A percentile compares a stretch with the other conserved stretches of the same genome.
phyloP scores from a whole-genome alignment of 2,888 invertebrate genomes.

The Ophraella communa region DNA sequence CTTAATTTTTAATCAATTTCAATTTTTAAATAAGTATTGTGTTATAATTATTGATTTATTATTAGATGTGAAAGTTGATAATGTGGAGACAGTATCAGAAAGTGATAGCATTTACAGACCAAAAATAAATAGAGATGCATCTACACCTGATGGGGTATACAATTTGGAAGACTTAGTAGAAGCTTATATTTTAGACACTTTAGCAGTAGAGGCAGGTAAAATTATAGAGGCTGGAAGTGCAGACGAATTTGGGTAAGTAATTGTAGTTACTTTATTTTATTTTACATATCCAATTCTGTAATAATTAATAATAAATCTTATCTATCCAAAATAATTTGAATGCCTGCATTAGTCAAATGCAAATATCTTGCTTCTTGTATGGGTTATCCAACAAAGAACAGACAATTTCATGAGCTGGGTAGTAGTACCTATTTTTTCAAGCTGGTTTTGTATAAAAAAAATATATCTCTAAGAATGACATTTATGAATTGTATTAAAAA shows the following conservation, averaged over 20 bases:
- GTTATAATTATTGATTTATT: slow-evolving; percentile 13
- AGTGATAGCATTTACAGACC: slow-evolving; percentile 60
- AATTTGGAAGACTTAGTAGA: slow-evolving; percentile 60
- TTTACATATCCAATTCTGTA: no score
- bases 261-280: not conserved
- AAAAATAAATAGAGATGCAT: slow-evolving; percentile 62
- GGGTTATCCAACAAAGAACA: no score
- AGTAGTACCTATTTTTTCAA: no score
- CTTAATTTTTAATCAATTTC: no score
- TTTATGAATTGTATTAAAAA: no score
- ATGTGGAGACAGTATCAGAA: slow-evolving; percentile 44
- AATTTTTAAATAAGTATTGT: not conserved
- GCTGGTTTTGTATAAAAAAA: no score
- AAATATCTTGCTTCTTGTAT: no score
- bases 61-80: slow-evolving; percentile 38
- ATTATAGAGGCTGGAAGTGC: slow-evolving; percentile 30
- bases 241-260: slow-evolving; percentile 34
- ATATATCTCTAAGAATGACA: no score
- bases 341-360: no score
- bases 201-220: slow-evolving; percentile 44
- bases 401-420: no score
- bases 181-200: slow-evolving; percentile 55
- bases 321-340: no score
- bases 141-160: slow-evolving; percentile 61
- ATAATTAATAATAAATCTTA: no score